Evolutionary conservation across 2,113 vertebrate species (phyloP).

Genomic region (Symphodus melops): DNA sequence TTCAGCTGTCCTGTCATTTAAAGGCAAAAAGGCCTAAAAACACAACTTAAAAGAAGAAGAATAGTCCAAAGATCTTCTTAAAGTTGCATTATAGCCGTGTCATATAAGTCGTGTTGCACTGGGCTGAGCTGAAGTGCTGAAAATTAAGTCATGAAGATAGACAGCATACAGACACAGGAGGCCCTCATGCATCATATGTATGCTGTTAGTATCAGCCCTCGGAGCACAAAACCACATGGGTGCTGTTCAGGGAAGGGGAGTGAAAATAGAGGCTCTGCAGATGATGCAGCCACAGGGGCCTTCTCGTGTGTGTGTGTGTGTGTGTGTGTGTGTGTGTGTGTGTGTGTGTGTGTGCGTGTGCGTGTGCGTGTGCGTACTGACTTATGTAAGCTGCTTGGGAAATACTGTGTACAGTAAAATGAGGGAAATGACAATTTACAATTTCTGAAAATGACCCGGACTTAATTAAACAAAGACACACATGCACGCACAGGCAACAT

Average conservation of each 20-base stretch:
- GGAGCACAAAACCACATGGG: conserved; percentile 58
- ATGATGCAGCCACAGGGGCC: conserved; percentile 66
- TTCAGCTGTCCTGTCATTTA: too few species aligned
- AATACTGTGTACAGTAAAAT: conserved; percentile 40
- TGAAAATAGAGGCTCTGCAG: conserved; percentile 50
- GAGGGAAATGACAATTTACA: conserved; percentile 44
- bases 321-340: conserved; percentile 31
- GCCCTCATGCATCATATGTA: conserved; percentile 43
- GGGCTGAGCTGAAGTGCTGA: conserved; percentile 1
- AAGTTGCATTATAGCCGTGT: background rate
- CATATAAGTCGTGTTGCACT: background rate
- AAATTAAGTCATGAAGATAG: conserved; percentile 11
- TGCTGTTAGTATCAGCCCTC: conserved; percentile 35
- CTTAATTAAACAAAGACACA: background rate
- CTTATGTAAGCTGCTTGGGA: conserved; percentile 70
- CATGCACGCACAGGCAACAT: background rate
- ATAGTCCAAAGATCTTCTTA: background rate
- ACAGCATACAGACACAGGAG: conserved; percentile 1
- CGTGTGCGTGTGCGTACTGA: conserved; percentile 34
- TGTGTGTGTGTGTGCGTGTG: conserved; percentile 7
- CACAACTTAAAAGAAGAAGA: too few species aligned
- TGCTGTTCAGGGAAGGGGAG: conserved; percentile 45
- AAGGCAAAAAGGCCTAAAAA: too few species aligned
- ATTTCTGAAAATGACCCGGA: conserved; percentile 32
- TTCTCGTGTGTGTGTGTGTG: conserved; percentile 34